A percentile compares a stretch with the other conserved stretches of the same genome.
Evolutionary conservation across 2,888 invertebrate genomes (phyloP).

Genomic region (Girardia tigrina): DNA sequence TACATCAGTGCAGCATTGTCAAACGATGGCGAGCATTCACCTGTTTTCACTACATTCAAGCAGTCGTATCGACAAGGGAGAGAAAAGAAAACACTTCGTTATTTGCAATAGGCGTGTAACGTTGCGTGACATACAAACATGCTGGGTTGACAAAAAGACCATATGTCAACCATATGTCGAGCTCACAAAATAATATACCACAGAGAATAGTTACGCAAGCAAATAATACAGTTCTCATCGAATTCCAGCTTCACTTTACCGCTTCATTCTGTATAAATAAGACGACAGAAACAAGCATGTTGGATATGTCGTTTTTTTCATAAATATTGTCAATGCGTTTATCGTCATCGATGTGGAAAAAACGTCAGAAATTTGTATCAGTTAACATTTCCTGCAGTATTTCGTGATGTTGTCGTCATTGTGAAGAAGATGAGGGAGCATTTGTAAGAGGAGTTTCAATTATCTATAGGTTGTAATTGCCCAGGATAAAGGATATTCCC

Average conservation of each 20-base stretch:
- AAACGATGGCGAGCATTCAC: slow-evolving; percentile 6
- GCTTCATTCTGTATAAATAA: slow-evolving; percentile 6
- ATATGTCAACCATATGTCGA: slow-evolving; percentile 23
- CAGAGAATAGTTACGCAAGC: slow-evolving; percentile 20
- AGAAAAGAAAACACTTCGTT: slow-evolving; percentile 19
- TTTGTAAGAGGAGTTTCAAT: slow-evolving; percentile 20
- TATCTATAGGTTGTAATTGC: slow-evolving; percentile 19
- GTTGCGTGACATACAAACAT: slow-evolving; percentile 23
- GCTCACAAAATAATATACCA: slow-evolving; percentile 23
- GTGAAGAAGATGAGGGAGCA: slow-evolving; percentile 23
- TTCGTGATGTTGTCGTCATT: slow-evolving; percentile 23
- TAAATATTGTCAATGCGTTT: slow-evolving; percentile 23
- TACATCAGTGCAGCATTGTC: slow-evolving; percentile 23
- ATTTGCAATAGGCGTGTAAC: not conserved
- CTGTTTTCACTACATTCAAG: not conserved
- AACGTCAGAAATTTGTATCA: slow-evolving; percentile 23
- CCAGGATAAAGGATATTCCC: slow-evolving; percentile 19
- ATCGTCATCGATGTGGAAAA: slow-evolving; percentile 17
- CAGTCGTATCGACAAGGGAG: not conserved
- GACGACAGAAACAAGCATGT: slow-evolving; percentile 23
- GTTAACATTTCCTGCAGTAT: slow-evolving; percentile 23
- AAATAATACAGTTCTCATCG: not conserved
- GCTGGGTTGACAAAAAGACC: slow-evolving; percentile 23
- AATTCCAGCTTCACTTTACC: slow-evolving; percentile 15
- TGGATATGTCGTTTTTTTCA: slow-evolving; percentile 23